Percentiles rank a stretch among this genome's conserved stretches.
These are phyloP conservation scores for Patiria pectinifera DNA, from an alignment of 53 echinoderm and acorn worm species.

Conservation along the genomic window DNA sequence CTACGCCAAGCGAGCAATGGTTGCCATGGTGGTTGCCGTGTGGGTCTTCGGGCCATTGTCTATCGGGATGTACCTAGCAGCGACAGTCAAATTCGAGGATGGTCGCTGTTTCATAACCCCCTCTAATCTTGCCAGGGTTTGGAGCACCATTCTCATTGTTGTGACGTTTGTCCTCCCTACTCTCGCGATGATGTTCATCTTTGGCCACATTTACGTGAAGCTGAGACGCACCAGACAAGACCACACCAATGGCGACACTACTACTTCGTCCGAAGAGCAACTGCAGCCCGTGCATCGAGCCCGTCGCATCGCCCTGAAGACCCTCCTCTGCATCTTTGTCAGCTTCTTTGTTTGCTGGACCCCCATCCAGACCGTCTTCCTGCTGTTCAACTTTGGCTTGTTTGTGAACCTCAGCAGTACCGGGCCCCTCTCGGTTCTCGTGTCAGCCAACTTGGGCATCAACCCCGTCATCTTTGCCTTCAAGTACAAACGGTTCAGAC, in stretches of 20 bases:
- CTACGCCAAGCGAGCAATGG: neutral
- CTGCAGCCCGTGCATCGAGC: slow-evolving; percentile 23
- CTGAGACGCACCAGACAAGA: neutral
- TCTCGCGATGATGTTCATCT: slow-evolving; percentile 26
- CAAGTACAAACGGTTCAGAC: slow-evolving; percentile 60
- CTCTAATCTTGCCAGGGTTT: neutral
- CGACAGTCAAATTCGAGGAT: neutral
- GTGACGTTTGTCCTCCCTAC: slow-evolving; percentile 19
- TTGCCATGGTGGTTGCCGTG: neutral
- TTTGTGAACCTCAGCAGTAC: neutral
- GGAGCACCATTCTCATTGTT: neutral
- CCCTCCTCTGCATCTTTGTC: slow-evolving; percentile 50
- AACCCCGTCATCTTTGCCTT: slow-evolving; percentile 64
- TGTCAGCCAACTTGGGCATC: slow-evolving; percentile 34
- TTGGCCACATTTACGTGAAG: slow-evolving; percentile 4
- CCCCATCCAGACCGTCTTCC: slow-evolving; percentile 19
- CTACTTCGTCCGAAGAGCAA: neutral
- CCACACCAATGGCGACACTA: neutral
- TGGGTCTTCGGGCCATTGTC: neutral
- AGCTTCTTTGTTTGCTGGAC: slow-evolving; percentile 60
- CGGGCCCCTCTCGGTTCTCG: neutral
- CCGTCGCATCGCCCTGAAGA: slow-evolving; percentile 56
- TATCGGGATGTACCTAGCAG: neutral
- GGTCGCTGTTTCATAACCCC: neutral
- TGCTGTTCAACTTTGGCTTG: slow-evolving; percentile 38